phyloP scores from a whole-genome alignment of 2,797 vertebrate genomes.

The Ctenosaura bakeri region DNA sequence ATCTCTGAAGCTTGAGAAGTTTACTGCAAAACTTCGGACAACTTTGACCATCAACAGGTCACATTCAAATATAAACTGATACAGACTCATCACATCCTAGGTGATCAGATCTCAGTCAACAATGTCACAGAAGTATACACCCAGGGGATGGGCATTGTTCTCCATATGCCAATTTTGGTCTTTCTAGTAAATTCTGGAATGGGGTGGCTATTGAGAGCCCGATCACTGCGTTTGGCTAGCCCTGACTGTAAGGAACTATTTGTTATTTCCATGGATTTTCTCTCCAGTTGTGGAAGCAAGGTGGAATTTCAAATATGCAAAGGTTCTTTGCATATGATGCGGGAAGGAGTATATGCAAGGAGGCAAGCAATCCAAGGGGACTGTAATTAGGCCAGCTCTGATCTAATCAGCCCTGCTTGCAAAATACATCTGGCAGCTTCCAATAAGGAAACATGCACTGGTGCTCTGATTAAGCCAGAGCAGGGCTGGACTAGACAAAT shows the following conservation, averaged over 20 bases:
- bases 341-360: slow-evolving; percentile 7
- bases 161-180: background rate
- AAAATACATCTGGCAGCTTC: slow-evolving; percentile 1
- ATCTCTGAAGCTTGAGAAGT: background rate
- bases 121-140: background rate
- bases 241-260: background rate
- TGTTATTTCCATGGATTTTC: background rate
- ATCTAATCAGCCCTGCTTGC: slow-evolving; percentile 4
- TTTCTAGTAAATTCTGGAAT: background rate
- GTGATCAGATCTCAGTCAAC: background rate
- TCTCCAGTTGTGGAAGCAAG: background rate
- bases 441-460: background rate
- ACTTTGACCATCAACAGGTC: background rate
- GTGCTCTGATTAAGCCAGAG: background rate
- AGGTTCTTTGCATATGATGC: background rate
- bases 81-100: background rate
- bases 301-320: slow-evolving; percentile 5
- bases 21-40: background rate
- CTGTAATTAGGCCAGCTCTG: background rate
- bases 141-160: background rate
- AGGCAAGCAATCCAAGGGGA: slow-evolving; percentile 1
- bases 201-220: background rate
- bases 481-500: background rate
- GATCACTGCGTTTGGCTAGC: too few species aligned
- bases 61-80: background rate